Evolutionary conservation across 64 coral and sea anemone species (phyloP), one percentile per base, ranked within the genome.

Genomic region (Acropora yongei): DNA sequence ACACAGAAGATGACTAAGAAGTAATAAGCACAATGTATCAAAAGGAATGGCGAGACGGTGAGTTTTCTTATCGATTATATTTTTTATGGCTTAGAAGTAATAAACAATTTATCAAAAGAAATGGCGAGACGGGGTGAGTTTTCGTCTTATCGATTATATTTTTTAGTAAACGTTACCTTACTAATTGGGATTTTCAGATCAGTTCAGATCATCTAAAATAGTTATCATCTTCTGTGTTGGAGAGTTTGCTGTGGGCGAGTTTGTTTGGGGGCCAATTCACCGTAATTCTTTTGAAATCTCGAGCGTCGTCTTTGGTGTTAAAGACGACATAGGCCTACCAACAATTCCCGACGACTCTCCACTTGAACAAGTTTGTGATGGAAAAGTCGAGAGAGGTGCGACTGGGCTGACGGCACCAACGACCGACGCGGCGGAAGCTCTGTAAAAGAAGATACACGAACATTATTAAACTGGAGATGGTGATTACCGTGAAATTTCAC

Each of bases 1-100:
- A 86, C 7, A 30, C 47, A 65, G 83, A 73, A 86, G 44, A 61
- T 86, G 83, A 71, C 17, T 8, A 71, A 71, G 10, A 71, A 71
- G 10, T 71, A 14, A 71, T 71, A 14, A 3, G 17, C 67, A 71
- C 17, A 71, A 8, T 16, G 17, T 16, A 71, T 71, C 1, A 14
- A 71, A 71, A 71, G 17, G 2, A 71, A 71, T 3, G 2, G 67
- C 67, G 30, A 30, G 30, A 30, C 30, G 30, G 30, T 0, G 30
- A 30, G 30, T 30, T 0, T 30, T 30, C 30, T 30, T 30, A 30
- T 30, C 30, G 30, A 30, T 30, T 30, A 30, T 30, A 30, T 30
- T 30, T 30, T 30, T 30, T 30, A 30, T 30, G 30, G 30, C 30
- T 30, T 0, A 30, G 30, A 30, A 30, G 30, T 30, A 30, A 30